Percentiles rank a stretch among this genome's conserved stretches.
These are phyloP conservation scores for Dromius quadrimaculatus DNA, from an alignment of 2,888 invertebrate genomes.

Conservation along the genomic window DNA sequence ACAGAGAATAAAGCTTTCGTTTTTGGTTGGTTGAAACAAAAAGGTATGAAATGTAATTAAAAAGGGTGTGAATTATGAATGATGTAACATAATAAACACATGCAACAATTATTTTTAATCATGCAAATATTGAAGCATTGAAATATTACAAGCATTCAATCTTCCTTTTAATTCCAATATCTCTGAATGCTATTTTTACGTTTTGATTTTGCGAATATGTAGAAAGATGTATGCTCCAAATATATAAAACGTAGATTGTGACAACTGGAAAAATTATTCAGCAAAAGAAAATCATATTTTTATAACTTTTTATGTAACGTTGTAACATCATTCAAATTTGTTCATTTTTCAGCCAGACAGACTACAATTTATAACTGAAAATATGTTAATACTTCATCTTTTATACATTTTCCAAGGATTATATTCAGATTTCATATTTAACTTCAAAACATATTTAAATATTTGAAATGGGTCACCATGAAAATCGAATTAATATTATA, in stretches of 20 bases:
- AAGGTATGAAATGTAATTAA: conserved; percentile 27
- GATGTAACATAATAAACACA: too few species aligned
- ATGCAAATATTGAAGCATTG: too few species aligned
- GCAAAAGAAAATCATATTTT: conserved; percentile 27
- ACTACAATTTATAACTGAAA: conserved; percentile 27
- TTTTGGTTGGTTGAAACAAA: conserved; percentile 13
- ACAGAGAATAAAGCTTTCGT: conserved; percentile 27
- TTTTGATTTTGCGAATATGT: too few species aligned
- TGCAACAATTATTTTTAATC: too few species aligned
- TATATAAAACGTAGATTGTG: conserved; percentile 23
- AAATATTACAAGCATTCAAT: too few species aligned
- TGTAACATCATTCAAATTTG: conserved; percentile 25
- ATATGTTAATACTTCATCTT: conserved; percentile 25
- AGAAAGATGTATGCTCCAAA: conserved; percentile 21
- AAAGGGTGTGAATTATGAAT: conserved; percentile 27
- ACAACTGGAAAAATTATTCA: conserved; percentile 36
- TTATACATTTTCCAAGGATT: conserved; percentile 28
- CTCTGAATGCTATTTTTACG: too few species aligned
- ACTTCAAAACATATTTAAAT: conserved; percentile 24
- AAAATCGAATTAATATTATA: conserved; percentile 37
- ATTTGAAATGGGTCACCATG: conserved; percentile 12
- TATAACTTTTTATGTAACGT: conserved; percentile 29
- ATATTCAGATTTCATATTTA: conserved; percentile 33
- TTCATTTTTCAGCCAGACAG: conserved; percentile 35
- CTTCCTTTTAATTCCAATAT: too few species aligned